Evolutionary conservation across 2,888 invertebrate species (phyloP).

Genomic region (Odontomyia ornata): DNA sequence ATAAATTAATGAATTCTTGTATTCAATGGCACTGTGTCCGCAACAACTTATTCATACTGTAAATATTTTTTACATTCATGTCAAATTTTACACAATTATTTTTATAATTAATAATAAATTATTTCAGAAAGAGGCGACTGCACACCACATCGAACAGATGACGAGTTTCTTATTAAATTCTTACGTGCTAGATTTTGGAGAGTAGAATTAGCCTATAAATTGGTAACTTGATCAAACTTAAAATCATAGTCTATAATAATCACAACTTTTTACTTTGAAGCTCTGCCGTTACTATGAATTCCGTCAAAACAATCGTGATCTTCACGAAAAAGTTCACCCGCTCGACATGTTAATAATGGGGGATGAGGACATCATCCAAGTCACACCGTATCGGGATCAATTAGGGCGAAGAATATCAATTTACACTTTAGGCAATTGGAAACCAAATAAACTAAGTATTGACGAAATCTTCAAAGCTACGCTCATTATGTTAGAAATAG

Average conservation of each 20-base stretch:
- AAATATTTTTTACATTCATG: too few species aligned
- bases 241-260: background rate
- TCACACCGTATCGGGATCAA: conserved; percentile 80
- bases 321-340: conserved; percentile 74
- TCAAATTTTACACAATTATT: too few species aligned
- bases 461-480: conserved; percentile 79
- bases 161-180: conserved; percentile 77
- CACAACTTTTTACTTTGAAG: conserved; percentile 52
- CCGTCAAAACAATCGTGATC: conserved; percentile 75
- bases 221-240: conserved; percentile 67
- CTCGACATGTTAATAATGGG: conserved; percentile 72
- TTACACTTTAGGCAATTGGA: conserved; percentile 80
- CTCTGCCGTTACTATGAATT: conserved; percentile 80
- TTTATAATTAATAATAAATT: too few species aligned
- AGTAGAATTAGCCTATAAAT: conserved; percentile 74
- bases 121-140: conserved; percentile 78
- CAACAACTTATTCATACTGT: too few species aligned
- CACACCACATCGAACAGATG: conserved; percentile 78
- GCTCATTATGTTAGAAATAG: conserved; percentile 75
- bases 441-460: conserved; percentile 71
- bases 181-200: conserved; percentile 78
- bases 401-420: conserved; percentile 76
- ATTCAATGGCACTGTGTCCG: too few species aligned
- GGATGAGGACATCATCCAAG: conserved; percentile 74
- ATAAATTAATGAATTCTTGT: too few species aligned